phyloP scores from a whole-genome alignment of 2,888 invertebrate species.

The Sussaba pulchella region DNA sequence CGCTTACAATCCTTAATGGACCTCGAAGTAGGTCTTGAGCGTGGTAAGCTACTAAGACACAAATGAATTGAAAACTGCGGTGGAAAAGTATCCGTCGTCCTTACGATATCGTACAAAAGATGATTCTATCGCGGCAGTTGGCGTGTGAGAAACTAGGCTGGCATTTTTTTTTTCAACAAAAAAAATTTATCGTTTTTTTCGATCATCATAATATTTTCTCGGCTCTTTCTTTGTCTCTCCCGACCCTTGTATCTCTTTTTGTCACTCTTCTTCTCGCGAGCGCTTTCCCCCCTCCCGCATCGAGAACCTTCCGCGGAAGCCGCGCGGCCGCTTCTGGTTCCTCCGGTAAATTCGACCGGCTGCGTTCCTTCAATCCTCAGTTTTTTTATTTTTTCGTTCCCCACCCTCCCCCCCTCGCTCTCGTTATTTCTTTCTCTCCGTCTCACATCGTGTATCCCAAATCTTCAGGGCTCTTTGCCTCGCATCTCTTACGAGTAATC shows the following conservation, averaged over 20 bases:
- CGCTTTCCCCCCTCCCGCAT: constrained; percentile 16
- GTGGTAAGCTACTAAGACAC: constrained; percentile 58
- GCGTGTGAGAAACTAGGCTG: constrained; percentile 47
- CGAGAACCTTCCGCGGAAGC: constrained; percentile 21
- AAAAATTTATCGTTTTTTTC: background rate
- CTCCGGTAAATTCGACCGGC: constrained; percentile 15
- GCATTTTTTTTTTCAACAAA: constrained; percentile 10
- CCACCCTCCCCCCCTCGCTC: too few relatives aligned
- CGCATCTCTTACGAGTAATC: too few relatives aligned
- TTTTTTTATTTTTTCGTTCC: constrained; percentile 55
- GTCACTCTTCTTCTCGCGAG: constrained; percentile 21
- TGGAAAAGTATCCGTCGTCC: constrained; percentile 59
- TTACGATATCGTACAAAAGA: constrained; percentile 34
- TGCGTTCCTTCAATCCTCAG: constrained; percentile 2
- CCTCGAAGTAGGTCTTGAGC: constrained; percentile 78
- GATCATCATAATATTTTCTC: constrained; percentile 33
- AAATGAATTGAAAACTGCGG: constrained; percentile 68
- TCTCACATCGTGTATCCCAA: too few relatives aligned
- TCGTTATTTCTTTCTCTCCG: constrained; percentile 14
- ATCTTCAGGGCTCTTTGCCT: too few relatives aligned
- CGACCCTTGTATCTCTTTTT: background rate
- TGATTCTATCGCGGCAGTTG: constrained; percentile 30
- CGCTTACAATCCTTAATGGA: constrained; percentile 75
- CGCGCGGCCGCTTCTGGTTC: constrained; percentile 1
- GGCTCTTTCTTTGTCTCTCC: constrained; percentile 9